A percentile compares a stretch with the other conserved stretches of the same genome.
phyloP scores from a whole-genome alignment of 2,888 invertebrate species.

The Ochropleura plecta region DNA sequence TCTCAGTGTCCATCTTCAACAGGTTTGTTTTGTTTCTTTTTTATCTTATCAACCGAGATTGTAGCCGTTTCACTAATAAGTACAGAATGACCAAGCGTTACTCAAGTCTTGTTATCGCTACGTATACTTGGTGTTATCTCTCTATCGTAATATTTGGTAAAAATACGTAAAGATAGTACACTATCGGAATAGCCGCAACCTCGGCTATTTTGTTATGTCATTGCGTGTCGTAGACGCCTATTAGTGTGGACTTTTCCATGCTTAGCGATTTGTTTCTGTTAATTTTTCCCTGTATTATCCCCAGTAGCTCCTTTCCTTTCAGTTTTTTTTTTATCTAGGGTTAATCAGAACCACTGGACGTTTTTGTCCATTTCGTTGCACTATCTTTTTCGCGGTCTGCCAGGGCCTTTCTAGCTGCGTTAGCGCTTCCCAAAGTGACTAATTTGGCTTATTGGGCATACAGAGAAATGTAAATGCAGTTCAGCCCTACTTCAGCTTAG shows the following conservation, averaged over 20 bases:
- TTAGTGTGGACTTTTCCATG: constrained; percentile 11
- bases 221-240: background rate
- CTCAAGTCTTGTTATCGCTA: constrained; percentile 10
- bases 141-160: constrained; percentile 34
- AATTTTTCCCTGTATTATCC: no score
- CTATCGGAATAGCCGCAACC: constrained; percentile 22
- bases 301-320: no score
- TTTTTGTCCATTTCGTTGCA: no score
- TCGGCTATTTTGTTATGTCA: constrained; percentile 18
- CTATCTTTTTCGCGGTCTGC: no score
- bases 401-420: no score
- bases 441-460: no score
- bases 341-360: background rate
- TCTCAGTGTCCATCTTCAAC: constrained; percentile 3
- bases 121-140: constrained; percentile 36
- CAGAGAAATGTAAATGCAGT: no score
- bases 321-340: background rate
- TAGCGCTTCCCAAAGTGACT: no score
- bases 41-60: constrained; percentile 51
- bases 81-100: constrained; percentile 32
- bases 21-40: constrained; percentile 9
- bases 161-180: constrained; percentile 45
- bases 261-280: background rate
- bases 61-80: constrained; percentile 8
- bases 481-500: no score